Evolutionary conservation across 2,113 vertebrate species (phyloP).

Genomic region (Apodemus sylvaticus): DNA sequence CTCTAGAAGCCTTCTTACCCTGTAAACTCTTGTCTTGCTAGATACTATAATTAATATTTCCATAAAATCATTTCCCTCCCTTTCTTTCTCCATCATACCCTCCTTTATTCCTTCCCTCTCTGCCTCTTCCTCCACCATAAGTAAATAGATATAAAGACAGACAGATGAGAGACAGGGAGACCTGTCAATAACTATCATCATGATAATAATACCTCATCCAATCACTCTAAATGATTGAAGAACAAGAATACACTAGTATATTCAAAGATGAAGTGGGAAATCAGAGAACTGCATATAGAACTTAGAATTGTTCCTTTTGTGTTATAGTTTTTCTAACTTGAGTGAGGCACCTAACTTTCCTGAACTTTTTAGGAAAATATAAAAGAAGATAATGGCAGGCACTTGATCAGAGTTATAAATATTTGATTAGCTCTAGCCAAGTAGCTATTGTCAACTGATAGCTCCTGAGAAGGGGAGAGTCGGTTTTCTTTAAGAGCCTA

Average conservation of each 20-base stretch:
- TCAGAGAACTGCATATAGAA: background rate
- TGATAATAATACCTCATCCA: background rate
- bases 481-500: background rate
- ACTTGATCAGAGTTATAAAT: background rate
- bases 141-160: background rate
- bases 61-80: background rate
- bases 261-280: background rate
- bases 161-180: background rate
- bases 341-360: background rate
- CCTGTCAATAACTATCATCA: background rate
- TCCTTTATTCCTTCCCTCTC: background rate
- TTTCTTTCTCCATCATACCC: background rate
- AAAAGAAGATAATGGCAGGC: slow-evolving; percentile 32
- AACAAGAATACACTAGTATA: background rate
- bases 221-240: background rate
- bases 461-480: background rate
- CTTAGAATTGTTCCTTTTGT: background rate
- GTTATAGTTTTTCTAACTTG: background rate
- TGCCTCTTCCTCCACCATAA: no score
- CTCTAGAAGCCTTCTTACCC: background rate
- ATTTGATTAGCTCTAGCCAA: background rate
- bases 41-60: background rate
- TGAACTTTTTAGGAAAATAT: background rate
- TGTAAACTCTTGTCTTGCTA: background rate
- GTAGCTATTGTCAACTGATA: background rate